phyloP scores from a whole-genome alignment of 1,140 invertebrate species.

The Tetramorium parvispinum region DNA sequence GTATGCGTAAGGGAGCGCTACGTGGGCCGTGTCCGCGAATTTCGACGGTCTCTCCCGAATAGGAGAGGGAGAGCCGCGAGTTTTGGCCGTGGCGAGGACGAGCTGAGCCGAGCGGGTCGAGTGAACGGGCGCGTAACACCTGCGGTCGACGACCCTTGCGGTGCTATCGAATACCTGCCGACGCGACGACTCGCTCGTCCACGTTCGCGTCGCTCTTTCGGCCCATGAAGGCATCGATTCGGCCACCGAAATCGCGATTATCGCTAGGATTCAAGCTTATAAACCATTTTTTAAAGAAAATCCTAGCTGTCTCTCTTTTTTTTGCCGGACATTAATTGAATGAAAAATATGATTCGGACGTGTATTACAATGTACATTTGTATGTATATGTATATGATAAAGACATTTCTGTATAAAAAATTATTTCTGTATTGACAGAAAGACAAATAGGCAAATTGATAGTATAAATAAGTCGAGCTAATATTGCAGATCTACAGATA shows the following conservation, averaged over 20 bases:
- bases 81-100: constrained; percentile 70
- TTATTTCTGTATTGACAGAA: not conserved
- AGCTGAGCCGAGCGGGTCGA: constrained; percentile 68
- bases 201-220: constrained; percentile 68
- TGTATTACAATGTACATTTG: not conserved
- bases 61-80: constrained; percentile 71
- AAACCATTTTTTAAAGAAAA: not conserved
- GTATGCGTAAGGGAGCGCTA: constrained; percentile 30
- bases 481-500: not conserved
- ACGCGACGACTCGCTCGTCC: constrained; percentile 75
- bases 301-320: not conserved
- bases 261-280: not conserved
- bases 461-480: not conserved
- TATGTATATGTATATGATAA: not conserved
- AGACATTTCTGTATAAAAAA: not conserved
- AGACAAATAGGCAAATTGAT: not conserved
- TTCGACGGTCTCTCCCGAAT: constrained; percentile 57
- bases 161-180: constrained; percentile 83
- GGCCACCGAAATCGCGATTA: constrained; percentile 35
- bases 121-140: constrained; percentile 78
- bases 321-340: not conserved
- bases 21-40: constrained; percentile 60
- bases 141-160: constrained; percentile 84
- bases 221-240: constrained; percentile 51
- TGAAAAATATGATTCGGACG: not conserved